Conservation (phyloP, 2,888 invertebrate species). For the Drosophila hamatofila region DNA sequence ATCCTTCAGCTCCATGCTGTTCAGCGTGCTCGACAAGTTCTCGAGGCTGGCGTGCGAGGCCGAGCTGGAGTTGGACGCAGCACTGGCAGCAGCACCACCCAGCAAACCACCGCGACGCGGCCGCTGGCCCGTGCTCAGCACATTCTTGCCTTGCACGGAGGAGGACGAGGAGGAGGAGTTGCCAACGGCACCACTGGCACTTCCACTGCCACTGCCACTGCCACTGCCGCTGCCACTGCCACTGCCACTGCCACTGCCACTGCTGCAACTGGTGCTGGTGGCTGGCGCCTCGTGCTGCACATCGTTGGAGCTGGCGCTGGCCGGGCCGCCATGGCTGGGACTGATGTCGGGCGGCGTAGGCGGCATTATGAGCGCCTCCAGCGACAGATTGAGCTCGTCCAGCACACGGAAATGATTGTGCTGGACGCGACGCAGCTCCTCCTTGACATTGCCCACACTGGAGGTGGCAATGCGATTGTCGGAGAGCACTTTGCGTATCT, state of each 20-base stretch:
- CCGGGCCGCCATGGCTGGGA: conserved; percentile 85
- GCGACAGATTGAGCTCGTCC: conserved; percentile 94
- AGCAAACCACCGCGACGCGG: conserved; percentile 79
- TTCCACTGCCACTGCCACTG: conserved; percentile 11
- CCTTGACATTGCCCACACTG: conserved; percentile 90
- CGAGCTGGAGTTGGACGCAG: conserved; percentile 74
- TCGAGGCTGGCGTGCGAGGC: conserved; percentile 84
- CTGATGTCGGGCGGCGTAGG: conserved; percentile 86
- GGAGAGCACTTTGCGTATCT: conserved; percentile 84
- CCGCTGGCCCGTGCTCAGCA: conserved; percentile 53
- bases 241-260: conserved; percentile 12
- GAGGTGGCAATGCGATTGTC: conserved; percentile 88
- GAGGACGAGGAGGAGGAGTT: conserved; percentile 34
- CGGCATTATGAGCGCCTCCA: conserved; percentile 96
- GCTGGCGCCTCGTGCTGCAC: conserved; percentile 86
- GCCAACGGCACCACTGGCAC: too few species aligned
- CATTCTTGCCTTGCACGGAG: conserved; percentile 43
- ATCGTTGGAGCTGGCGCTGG: conserved; percentile 67
- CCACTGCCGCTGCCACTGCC: conserved; percentile 19
- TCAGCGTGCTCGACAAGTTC: conserved; percentile 84
- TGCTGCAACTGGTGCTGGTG: conserved; percentile 42
- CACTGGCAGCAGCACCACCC: conserved; percentile 77
- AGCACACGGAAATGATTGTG: conserved; percentile 93
- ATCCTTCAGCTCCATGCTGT: conserved; percentile 85
- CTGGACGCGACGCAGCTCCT: conserved; percentile 93